Conservation (phyloP, 1,140 invertebrate genomes). For the Trachelipus rathkii region DNA sequence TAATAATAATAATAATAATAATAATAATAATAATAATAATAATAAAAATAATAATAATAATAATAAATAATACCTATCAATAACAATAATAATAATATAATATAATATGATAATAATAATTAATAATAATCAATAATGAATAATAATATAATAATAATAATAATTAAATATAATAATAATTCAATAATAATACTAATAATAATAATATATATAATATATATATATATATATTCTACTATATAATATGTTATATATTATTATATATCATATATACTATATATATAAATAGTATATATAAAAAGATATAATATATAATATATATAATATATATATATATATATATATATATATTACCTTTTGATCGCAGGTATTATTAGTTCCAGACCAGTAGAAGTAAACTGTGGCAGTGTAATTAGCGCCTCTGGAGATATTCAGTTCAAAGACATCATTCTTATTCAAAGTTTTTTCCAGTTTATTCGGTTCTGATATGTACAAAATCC, state of each 20-base stretch:
- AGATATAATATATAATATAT: constrained; percentile 13
- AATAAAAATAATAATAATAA: neutral
- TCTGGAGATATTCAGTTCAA: neutral
- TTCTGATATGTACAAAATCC: neutral
- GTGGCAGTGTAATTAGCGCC: neutral
- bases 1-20: constrained; percentile 3
- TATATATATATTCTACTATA: neutral
- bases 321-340: constrained; percentile 15
- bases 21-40: constrained; percentile 18
- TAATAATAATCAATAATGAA: neutral
- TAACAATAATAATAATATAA: neutral
- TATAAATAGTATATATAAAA: neutral
- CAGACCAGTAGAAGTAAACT: neutral
- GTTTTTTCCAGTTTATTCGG: neutral
- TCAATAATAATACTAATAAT: neutral
- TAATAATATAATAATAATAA: constrained; percentile 13
- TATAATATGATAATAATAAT: constrained; percentile 2
- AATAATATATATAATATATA: constrained; percentile 2
- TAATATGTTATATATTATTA: neutral
- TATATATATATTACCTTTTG: constrained; percentile 1
- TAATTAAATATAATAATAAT: constrained; percentile 1
- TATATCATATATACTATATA: neutral
- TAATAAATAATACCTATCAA: neutral
- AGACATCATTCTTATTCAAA: neutral
- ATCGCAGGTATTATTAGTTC: neutral